These are phyloP conservation scores for Drosophila lacteicornis DNA, from an alignment of 1,140 invertebrate genomes.

Conservation along the genomic window DNA sequence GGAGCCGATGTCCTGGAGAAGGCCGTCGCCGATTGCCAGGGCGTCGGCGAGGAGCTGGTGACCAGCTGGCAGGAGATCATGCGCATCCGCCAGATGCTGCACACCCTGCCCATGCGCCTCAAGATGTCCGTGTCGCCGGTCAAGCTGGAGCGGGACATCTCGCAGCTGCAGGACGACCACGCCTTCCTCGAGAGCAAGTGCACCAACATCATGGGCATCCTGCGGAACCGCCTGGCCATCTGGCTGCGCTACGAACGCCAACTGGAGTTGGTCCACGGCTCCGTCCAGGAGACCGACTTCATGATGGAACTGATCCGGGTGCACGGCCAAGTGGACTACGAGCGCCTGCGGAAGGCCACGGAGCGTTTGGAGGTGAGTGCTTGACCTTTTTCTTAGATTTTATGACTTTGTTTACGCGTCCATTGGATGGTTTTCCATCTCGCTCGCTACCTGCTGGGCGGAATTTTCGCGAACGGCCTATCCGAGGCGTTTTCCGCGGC, in stretches of 20 bases:
- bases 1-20: constrained; percentile 90
- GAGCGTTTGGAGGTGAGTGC: constrained; percentile 91
- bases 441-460: constrained; percentile 35
- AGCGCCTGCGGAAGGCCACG: constrained; percentile 91
- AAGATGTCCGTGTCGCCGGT: constrained; percentile 90
- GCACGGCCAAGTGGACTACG: constrained; percentile 92
- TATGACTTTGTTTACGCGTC: constrained; percentile 46
- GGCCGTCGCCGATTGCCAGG: constrained; percentile 89
- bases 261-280: constrained; percentile 91
- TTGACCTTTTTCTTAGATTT: background rate
- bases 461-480: constrained; percentile 33
- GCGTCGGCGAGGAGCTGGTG: constrained; percentile 88
- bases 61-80: constrained; percentile 90
- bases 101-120: constrained; percentile 90
- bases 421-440: background rate
- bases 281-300: constrained; percentile 92
- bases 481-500: constrained; percentile 7
- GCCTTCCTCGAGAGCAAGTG: constrained; percentile 89
- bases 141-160: constrained; percentile 90
- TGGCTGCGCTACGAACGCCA: constrained; percentile 91
- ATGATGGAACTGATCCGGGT: constrained; percentile 93
- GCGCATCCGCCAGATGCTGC: constrained; percentile 89
- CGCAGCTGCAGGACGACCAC: constrained; percentile 90
- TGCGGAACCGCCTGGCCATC: constrained; percentile 88
- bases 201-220: constrained; percentile 87